Evolutionary conservation across 2,113 vertebrate genomes (phyloP), one percentile per base, ranked within the genome.

Genomic region (Atractosteus spatula): DNA sequence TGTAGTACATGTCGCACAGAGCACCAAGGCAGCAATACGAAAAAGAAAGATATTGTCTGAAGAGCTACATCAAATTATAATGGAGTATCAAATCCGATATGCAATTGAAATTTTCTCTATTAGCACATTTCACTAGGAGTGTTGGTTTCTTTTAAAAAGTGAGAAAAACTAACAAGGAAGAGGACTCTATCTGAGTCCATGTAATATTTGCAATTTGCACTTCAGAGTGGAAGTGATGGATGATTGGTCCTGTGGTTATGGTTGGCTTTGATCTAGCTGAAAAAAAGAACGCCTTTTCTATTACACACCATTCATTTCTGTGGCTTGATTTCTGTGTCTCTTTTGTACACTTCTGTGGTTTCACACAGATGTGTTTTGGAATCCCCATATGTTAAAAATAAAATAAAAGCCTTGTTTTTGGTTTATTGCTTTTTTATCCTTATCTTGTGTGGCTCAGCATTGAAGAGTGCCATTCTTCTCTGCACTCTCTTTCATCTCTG

Each of bases 211-310:
- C 76, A 51, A 84, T 88, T 86, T 87, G 74, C 78, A 89, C 83
- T 86, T 85, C 81, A 85, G 83, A 85, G 78, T 77, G 63, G 59
- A 65, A 42, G 3, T 73, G 80, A 80, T 74, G 62, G 71, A 78
- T 78, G 72, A 78, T 57, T 57, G 45, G 75, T 76, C 75, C 82
- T 82, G 80, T 84, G 81, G 80, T 82, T 83, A 81, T 82, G 76
- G 78, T 64, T 11, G 56, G 79, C 85, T 88, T 88, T 89, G 80
- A 90, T 89, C 88, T 86, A 78, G 74, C 72, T 74, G 68, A 81
- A 76, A 76, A 73, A 55, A 74, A 75, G 64, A 80, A 78, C 69
- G 76, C 79, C 78, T 16, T 11, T 8, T 63, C 59, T 63, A 7
- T 16, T 41, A 65, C 77, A n/a, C 70, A 2, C 75, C 72, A 54